Evolutionary conservation across 2,797 vertebrate species (phyloP).

Genomic region (Hydrophis major): DNA sequence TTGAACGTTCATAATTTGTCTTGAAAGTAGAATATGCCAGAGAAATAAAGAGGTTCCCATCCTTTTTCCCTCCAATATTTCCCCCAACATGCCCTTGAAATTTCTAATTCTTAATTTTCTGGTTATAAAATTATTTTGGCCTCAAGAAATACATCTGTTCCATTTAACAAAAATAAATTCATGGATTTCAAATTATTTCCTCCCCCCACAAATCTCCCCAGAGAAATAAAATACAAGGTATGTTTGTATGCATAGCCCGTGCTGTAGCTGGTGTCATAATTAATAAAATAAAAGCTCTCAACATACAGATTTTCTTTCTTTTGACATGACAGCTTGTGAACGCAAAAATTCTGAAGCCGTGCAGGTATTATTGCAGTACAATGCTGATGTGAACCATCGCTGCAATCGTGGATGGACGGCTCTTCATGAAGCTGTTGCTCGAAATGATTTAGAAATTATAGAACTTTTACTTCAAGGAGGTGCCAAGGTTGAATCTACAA

Average conservation of each 20-base stretch:
- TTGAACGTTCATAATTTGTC: background rate
- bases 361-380: conserved; percentile 78
- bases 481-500: conserved; percentile 83
- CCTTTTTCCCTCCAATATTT: background rate
- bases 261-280: background rate
- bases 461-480: conserved; percentile 83
- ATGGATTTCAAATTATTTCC: background rate
- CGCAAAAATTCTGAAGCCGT: conserved; percentile 80
- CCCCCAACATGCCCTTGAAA: background rate
- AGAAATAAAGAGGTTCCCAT: background rate
- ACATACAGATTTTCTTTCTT: background rate
- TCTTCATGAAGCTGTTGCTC: conserved; percentile 87
- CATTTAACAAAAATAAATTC: background rate
- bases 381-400: conserved; percentile 88
- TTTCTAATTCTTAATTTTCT: background rate
- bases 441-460: conserved; percentile 83
- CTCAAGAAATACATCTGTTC: background rate
- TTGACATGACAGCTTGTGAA: conserved; percentile 81
- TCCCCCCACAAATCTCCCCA: background rate
- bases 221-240: background rate
- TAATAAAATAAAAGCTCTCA: background rate
- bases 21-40: background rate
- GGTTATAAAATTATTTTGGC: background rate
- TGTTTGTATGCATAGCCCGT: background rate
- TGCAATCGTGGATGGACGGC: conserved; percentile 91